Conservation (phyloP, 1,140 invertebrate species). For the Zaprionus gabonicus region DNA sequence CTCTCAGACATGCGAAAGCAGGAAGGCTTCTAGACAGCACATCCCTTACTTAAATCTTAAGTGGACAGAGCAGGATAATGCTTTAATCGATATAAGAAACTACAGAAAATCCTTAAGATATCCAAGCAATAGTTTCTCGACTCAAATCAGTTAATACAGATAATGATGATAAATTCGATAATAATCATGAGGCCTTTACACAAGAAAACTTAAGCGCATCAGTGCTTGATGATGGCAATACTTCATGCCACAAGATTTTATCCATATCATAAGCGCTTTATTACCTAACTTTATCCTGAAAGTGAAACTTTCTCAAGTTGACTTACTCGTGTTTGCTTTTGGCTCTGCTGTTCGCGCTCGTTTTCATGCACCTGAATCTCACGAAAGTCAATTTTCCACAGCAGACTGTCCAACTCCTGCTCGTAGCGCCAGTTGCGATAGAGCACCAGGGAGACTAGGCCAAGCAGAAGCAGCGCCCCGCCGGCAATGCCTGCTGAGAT, state of each 20-base stretch:
- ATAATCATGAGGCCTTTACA: no score
- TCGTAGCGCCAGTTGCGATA: constrained; percentile 98
- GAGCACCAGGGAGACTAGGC: constrained; percentile 88
- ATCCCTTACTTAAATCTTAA: neutral
- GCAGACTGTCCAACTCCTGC: constrained; percentile 95
- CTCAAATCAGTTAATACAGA: no score
- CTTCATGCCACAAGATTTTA: neutral
- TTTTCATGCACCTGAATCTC: constrained; percentile 91
- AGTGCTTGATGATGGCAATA: neutral
- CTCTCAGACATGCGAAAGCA: constrained; percentile 13
- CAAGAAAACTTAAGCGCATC: no score
- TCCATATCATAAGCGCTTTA: neutral
- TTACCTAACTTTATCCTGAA: neutral
- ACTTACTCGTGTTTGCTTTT: constrained; percentile 85
- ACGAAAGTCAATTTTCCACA: constrained; percentile 98
- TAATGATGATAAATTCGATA: no score
- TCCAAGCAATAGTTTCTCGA: no score
- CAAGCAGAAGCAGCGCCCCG: constrained; percentile 89
- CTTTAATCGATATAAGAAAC: neutral
- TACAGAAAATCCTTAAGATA: neutral
- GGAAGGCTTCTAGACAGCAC: neutral
- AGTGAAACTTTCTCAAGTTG: neutral
- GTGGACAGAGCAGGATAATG: neutral
- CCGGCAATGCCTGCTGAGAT: constrained; percentile 92
- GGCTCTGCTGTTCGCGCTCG: constrained; percentile 83